These are phyloP conservation scores for Pollenia labialis DNA, from an alignment of 2,888 invertebrate species.

Conservation along the genomic window DNA sequence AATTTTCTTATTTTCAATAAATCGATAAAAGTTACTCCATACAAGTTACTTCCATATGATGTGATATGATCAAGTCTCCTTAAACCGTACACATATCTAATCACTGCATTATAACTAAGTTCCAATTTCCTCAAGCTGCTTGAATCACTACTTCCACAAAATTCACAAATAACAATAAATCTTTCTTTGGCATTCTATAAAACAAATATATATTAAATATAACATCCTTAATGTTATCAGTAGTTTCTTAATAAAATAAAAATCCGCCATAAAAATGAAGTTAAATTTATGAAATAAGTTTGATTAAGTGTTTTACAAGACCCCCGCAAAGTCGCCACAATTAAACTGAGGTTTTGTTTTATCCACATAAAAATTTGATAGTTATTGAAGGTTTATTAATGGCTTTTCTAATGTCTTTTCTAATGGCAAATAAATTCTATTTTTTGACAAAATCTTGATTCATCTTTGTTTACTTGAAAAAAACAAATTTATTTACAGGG, in stretches of 20 bases:
- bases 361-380: not conserved
- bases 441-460: not conserved
- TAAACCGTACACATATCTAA: no score
- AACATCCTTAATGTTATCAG: not conserved
- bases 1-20: no score
- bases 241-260: not conserved
- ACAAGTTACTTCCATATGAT: no score
- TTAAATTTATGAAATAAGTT: conserved; percentile 1
- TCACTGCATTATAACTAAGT: no score
- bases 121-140: no score
- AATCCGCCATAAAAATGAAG: not conserved
- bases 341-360: not conserved
- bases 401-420: not conserved
- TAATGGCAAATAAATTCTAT: not conserved
- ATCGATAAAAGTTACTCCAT: no score
- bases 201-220: no score
- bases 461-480: not conserved
- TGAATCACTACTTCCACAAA: no score
- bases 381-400: not conserved
- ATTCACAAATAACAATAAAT: no score
- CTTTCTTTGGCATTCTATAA: no score
- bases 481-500: not conserved
- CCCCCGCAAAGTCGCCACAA: conserved; percentile 17
- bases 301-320: not conserved
- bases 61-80: no score